Conservation (phyloP, 92 coral and sea anemone species). For the Porites rus region DNA sequence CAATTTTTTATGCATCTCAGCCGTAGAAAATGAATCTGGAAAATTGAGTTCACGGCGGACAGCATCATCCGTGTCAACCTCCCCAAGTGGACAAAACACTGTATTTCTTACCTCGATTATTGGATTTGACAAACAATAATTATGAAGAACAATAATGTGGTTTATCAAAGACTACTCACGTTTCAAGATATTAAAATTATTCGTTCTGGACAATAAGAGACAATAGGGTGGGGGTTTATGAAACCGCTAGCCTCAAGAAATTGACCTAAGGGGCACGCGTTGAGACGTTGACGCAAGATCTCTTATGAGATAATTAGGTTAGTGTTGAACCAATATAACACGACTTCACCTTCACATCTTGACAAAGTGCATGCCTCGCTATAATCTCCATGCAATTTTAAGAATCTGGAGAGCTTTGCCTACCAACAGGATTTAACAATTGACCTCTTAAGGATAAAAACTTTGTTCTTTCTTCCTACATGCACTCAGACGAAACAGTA, state of each 20-base stretch:
- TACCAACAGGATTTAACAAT: conserved; percentile 26
- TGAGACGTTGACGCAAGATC: conserved; percentile 82
- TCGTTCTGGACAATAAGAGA: conserved; percentile 25
- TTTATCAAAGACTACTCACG: conserved; percentile 9
- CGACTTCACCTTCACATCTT: conserved; percentile 46
- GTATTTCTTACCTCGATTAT: neutral
- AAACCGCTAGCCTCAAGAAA: conserved; percentile 27
- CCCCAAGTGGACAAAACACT: neutral
- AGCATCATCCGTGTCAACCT: conserved; percentile 4
- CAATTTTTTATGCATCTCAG: neutral
- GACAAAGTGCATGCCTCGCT: conserved; percentile 70
- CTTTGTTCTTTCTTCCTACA: neutral
- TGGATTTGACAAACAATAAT: conserved; percentile 5
- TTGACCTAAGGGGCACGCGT: conserved; percentile 66
- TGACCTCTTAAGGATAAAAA: conserved; percentile 49
- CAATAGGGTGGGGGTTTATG: conserved; percentile 46
- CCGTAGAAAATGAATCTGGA: neutral
- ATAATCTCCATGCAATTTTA: conserved; percentile 52
- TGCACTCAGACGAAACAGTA: conserved; percentile 8
- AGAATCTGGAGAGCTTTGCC: conserved; percentile 50
- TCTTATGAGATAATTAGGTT: conserved; percentile 76
- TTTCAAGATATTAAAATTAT: conserved; percentile 38
- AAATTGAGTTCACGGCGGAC: too few species aligned
- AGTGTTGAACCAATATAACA: conserved; percentile 65
- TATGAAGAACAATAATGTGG: conserved; percentile 34